Percentiles rank a stretch among this genome's conserved stretches.
Conservation (phyloP, 2,888 invertebrate genomes). For the Dugesia japonica region DNA sequence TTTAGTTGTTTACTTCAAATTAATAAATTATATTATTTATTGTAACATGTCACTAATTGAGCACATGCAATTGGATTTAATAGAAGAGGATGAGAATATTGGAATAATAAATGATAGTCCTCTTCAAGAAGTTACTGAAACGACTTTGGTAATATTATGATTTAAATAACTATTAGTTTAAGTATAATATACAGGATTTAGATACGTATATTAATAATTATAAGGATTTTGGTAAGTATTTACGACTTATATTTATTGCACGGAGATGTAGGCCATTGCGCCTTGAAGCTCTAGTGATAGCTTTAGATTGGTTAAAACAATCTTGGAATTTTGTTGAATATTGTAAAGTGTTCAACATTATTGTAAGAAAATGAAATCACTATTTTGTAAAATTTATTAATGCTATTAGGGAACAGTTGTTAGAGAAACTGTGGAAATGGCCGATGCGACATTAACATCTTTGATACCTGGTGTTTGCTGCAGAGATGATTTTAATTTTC, state of each 20-base stretch:
- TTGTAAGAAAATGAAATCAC: too few species aligned
- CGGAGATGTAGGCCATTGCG: background rate
- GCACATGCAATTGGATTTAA: too few species aligned
- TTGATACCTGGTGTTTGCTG: background rate
- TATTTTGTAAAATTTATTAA: too few species aligned
- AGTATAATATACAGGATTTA: background rate
- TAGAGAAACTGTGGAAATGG: background rate
- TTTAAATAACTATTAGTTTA: too few species aligned
- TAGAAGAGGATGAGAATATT: too few species aligned
- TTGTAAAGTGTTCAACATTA: background rate
- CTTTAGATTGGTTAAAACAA: background rate
- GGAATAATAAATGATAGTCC: too few species aligned
- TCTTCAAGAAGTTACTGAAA: too few species aligned
- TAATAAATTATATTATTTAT: too few species aligned
- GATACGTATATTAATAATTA: background rate
- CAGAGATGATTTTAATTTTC: background rate
- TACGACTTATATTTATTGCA: background rate
- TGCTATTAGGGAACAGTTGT: background rate
- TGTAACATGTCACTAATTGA: too few species aligned
- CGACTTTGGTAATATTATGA: too few species aligned
- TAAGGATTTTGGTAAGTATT: constrained; percentile 4
- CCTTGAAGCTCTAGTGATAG: background rate
- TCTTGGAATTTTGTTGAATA: background rate
- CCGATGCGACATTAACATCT: background rate
- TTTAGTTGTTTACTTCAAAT: too few species aligned